Conservation (phyloP, 2,797 vertebrate genomes). For the Tenualosa ilisha region DNA sequence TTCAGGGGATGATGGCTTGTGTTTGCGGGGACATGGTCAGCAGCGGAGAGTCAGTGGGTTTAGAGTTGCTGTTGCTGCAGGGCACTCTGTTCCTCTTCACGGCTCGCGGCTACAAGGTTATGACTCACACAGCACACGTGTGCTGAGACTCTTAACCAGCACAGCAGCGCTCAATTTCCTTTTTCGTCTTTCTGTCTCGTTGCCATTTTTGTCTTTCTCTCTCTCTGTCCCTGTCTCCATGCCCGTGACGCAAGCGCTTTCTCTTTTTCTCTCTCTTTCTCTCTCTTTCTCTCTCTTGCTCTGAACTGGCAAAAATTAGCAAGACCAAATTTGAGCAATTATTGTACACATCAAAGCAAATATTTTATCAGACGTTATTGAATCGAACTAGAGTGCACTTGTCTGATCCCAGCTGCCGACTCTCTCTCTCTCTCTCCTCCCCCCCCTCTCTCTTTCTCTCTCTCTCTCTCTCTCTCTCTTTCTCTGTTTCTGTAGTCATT, state of each 20-base stretch:
- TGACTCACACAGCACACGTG: background rate
- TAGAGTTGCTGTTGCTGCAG: constrained; percentile 24
- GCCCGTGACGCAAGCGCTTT: background rate
- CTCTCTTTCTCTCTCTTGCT: background rate
- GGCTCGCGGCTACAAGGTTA: constrained; percentile 1
- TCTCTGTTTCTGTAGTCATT: background rate
- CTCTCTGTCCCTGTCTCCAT: background rate
- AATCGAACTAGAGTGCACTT: background rate
- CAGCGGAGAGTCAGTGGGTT: constrained; percentile 28
- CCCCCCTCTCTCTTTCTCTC: background rate
- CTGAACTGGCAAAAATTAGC: background rate
- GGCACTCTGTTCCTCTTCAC: background rate
- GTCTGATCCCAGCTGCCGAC: background rate
- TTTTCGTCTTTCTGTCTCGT: background rate
- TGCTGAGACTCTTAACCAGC: background rate
- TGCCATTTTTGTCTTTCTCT: background rate
- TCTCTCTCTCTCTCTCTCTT: background rate
- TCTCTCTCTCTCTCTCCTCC: background rate
- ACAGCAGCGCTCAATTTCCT: background rate
- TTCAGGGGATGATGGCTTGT: background rate
- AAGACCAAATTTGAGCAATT: constrained; percentile 13
- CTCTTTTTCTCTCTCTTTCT: background rate
- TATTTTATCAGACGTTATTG: background rate
- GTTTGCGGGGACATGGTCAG: constrained; percentile 26
- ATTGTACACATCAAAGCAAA: constrained; percentile 13